These are phyloP conservation scores for Tyria jacobaeae DNA, from an alignment of 2,888 invertebrate genomes.

Conservation along the genomic window DNA sequence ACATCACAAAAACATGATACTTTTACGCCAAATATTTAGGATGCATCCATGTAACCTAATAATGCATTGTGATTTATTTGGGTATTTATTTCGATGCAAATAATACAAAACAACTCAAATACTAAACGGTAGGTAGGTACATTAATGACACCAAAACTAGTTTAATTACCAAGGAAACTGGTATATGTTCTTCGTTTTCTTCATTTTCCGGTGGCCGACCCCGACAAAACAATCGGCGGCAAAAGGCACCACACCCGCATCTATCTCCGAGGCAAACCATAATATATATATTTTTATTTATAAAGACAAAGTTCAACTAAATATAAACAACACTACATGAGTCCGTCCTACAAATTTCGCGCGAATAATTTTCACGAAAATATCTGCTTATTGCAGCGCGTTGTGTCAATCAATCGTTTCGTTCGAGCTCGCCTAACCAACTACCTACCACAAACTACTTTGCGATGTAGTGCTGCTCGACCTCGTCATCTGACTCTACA, in stretches of 20 bases:
- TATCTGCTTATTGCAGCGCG: constrained; percentile 68
- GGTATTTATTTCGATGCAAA: background rate
- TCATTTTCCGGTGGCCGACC: constrained; percentile 48
- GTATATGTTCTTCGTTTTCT: constrained; percentile 51
- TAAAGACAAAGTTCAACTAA: constrained; percentile 41
- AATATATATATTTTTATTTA: constrained; percentile 37
- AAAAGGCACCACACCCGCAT: constrained; percentile 74
- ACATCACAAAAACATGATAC: background rate
- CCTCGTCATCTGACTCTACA: background rate
- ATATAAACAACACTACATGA: constrained; percentile 45
- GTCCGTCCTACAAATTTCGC: constrained; percentile 36
- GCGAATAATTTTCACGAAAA: constrained; percentile 67
- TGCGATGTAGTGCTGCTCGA: background rate
- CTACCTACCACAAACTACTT: constrained; percentile 41
- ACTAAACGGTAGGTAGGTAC: background rate
- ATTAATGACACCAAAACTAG: background rate
- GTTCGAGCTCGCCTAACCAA: constrained; percentile 47
- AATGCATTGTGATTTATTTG: background rate
- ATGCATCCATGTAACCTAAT: background rate
- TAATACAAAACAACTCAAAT: background rate
- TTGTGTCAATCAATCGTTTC: constrained; percentile 47
- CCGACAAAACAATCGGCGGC: constrained; percentile 75
- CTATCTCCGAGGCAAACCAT: constrained; percentile 68
- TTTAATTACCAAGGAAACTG: constrained; percentile 67
- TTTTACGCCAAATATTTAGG: background rate